Base-by-base conservation (phyloP, 2,888 invertebrate genomes). In the Troides aeacus region DNA sequence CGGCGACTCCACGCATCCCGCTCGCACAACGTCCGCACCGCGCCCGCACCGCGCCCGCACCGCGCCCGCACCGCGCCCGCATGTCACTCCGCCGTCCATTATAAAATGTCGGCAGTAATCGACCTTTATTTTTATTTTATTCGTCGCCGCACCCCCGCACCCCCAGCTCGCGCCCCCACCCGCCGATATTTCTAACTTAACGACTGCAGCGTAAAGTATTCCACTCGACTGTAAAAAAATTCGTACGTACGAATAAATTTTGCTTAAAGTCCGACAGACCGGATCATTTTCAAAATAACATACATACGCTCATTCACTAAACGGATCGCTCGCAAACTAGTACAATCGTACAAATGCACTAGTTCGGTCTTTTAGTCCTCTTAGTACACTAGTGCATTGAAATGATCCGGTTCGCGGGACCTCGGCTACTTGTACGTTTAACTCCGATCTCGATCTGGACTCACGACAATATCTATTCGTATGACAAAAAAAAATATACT, bases 61-160 rank as follows among this genome's bases (percentile, higher is more conserved):
- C 24, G 24, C 24, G 24, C 24, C 24, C 24, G 24, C 24, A 24
- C 24, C 90, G 88, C 90, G 90, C 91, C 92, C 92, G 91, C 91
- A 90, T 92, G 91, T 89, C 90, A 89, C 90, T 90, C 87, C 83
- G 79, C 73, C 84, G 87, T 85, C 90, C 89, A 92, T 92, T 92
- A 92, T 91, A 92, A 92, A 91, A 91, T 90, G 92, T 89, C 90
- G 90, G 86, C 84, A 77, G 87, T 89, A 89, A 90, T 89, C 90
- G 89, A 84, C 87, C 88, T 90, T 90, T 89, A 90, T 91, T 91
- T 91, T 91, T 90, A 90, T 92, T 92, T 92, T 88, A 90, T 90
- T 90, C 87, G 87, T 86, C 85, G 82, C 82, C 85, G 83, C 79
- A 83, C 85, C 79, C 77, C 74, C 71, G 73, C 71, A 76, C 69